These are phyloP conservation scores for Myiozetetes cayanensis DNA, from an alignment of 2,113 vertebrate species.

Conservation along the genomic window DNA sequence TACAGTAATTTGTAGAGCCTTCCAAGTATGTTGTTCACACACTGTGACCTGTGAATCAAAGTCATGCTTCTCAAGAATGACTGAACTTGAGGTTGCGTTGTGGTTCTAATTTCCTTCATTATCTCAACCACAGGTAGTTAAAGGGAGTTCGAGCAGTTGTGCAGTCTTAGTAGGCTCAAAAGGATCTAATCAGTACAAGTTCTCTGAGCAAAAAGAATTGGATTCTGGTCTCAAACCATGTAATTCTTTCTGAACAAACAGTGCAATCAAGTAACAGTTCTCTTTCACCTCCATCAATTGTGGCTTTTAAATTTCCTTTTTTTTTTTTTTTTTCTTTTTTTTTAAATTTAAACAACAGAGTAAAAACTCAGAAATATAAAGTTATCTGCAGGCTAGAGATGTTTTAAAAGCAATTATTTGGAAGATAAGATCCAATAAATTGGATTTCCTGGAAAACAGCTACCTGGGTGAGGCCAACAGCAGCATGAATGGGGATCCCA, in stretches of 20 bases:
- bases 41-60: background rate
- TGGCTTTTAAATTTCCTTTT: background rate
- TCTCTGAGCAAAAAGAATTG: background rate
- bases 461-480: background rate
- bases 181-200: background rate
- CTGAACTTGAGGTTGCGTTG: background rate
- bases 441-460: background rate
- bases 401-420: background rate
- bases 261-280: background rate
- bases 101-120: background rate
- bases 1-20: background rate
- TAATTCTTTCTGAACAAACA: background rate
- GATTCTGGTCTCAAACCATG: background rate
- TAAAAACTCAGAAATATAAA: background rate
- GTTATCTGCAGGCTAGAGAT: background rate
- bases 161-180: background rate
- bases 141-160: background rate
- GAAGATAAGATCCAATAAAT: background rate
- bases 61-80: background rate
- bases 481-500: accelerated
- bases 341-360: background rate
- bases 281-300: background rate
- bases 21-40: background rate
- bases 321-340: too few species aligned
- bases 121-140: background rate